Percentiles rank a stretch among this genome's conserved stretches.
Evolutionary conservation across 2,888 invertebrate species (phyloP).

Genomic region (Trilocha varians): DNA sequence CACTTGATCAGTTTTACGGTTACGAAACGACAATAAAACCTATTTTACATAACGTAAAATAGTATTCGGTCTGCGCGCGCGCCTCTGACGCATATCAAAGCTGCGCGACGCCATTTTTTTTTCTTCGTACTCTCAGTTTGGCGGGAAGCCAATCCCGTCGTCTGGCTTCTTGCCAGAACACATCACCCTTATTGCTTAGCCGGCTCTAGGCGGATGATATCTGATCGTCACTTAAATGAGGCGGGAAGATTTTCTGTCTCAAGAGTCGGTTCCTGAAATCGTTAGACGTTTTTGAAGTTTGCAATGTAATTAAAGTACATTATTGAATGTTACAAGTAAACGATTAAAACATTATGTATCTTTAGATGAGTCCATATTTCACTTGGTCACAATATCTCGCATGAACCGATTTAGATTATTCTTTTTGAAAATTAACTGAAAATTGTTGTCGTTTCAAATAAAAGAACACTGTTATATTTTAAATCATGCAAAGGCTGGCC

Average conservation of each 20-base stretch:
- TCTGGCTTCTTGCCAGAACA: slow-evolving; percentile 53
- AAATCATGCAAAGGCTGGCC: no score
- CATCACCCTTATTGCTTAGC: slow-evolving; percentile 50
- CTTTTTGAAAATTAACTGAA: no score
- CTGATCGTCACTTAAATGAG: background rate
- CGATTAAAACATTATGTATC: no score
- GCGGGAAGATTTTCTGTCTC: background rate
- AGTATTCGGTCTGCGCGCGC: slow-evolving; percentile 38
- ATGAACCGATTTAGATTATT: no score
- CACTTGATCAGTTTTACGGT: background rate
- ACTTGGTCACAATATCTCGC: no score
- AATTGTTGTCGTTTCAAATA: no score
- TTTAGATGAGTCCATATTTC: no score
- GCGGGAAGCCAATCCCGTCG: slow-evolving; percentile 59
- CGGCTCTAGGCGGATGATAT: background rate
- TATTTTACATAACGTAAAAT: slow-evolving; percentile 28
- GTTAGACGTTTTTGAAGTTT: no score
- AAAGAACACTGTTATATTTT: no score
- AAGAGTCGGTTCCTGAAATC: background rate
- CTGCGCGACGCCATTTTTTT: slow-evolving; percentile 68
- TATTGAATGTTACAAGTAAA: no score
- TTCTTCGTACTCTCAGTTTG: slow-evolving; percentile 56
- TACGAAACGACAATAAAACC: slow-evolving; percentile 22
- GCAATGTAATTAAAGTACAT: no score
- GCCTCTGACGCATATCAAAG: slow-evolving; percentile 70